A percentile compares a stretch with the other conserved stretches of the same genome.
Evolutionary conservation across 2,888 invertebrate species (phyloP).

Genomic region (Choristoneura rosaceana): DNA sequence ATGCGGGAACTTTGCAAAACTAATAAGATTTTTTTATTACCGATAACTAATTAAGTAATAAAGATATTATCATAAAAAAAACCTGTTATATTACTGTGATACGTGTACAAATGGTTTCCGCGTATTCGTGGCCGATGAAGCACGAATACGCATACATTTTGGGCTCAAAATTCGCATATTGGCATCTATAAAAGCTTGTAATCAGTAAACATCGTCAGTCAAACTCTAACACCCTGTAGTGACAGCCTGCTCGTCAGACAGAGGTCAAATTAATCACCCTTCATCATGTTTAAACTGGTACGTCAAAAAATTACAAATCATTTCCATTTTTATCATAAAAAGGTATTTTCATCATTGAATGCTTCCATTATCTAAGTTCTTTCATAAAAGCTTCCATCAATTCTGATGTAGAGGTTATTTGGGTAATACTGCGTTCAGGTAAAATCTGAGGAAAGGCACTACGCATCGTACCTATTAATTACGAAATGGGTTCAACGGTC

Average conservation of each 20-base stretch:
- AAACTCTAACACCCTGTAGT: constrained; percentile 56
- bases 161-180: constrained; percentile 37
- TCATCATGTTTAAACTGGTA: constrained; percentile 78
- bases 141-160: constrained; percentile 22
- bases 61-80: constrained; percentile 17
- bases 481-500: constrained; percentile 48
- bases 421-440: constrained; percentile 28
- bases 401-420: constrained; percentile 25
- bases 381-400: constrained; percentile 30
- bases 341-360: background rate
- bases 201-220: constrained; percentile 65
- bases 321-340: constrained; percentile 13
- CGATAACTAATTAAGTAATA: constrained; percentile 15
- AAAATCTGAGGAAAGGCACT: constrained; percentile 18
- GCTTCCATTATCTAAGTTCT: constrained; percentile 11
- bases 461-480: constrained; percentile 40
- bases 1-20: constrained; percentile 12
- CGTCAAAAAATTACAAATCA: constrained; percentile 43
- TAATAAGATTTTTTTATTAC: constrained; percentile 6
- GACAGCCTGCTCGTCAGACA: constrained; percentile 54
- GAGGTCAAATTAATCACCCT: constrained; percentile 44
- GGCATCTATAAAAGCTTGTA: constrained; percentile 49
- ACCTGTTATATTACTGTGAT: constrained; percentile 17
- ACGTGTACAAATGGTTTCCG: constrained; percentile 29
- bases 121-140: background rate